Evolutionary conservation across 2,797 vertebrate genomes (phyloP), one percentile per base, ranked within the genome.

Genomic region (Aphelocoma californica): DNA sequence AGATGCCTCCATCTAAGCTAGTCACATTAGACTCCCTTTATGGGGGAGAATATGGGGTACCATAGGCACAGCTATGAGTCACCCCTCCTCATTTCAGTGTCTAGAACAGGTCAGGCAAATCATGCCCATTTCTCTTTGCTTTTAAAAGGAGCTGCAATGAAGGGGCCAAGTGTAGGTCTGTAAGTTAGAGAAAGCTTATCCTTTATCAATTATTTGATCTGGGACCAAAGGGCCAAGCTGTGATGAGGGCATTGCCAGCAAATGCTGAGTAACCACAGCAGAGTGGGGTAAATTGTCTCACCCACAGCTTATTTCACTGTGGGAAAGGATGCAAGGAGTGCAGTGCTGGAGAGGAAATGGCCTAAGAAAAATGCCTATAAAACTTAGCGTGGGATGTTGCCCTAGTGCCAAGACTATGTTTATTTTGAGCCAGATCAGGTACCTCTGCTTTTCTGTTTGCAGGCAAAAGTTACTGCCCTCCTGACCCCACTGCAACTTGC

Each of bases 1-100:
- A 83, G 85, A 93, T 88, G 61, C 61, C 80, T 94, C 80, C 66
- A n/a, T 88, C 58, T 66, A 71, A 96, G 78, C 81, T 84, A 84
- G 70, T 88, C 83, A 86, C 40, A 28, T 80, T 72, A 73, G 62
- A 51, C 56, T 92, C 70, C 31, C 73, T 86, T 94, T 86, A 90
- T 85, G 74, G 86, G 75, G 47, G 21, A 70, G 62, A 94, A 84
- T 29, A 58, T 69, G 70, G 78, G 24, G 80, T 90, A 93, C 67
- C 53, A 80, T 7, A 81, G 77, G 80, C 90, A 88, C 26, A 65
- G 20, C 47, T 34, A 62, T 84, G 93, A 95, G 78, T 94, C 82
- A 90, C 62, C 20, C 28, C 45, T 91, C 54, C 82, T 89, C 62
- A 72, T 44, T 62, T 92, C 73, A 56, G 26, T 72, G 38, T 88